phyloP scores from a whole-genome alignment of 2,797 vertebrate species.

The Furcifer pardalis region DNA sequence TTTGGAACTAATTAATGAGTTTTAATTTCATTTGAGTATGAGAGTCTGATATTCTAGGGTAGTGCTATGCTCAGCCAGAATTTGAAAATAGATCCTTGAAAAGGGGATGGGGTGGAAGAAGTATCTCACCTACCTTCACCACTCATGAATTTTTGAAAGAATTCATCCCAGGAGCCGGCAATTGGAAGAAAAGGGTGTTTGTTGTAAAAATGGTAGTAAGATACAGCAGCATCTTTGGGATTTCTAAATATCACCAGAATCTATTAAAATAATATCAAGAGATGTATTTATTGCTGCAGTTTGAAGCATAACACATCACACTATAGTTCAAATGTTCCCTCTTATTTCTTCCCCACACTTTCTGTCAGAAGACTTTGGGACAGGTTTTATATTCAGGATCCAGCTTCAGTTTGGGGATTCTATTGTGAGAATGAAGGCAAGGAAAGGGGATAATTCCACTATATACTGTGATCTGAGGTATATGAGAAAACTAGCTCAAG shows the following conservation, averaged over 20 bases:
- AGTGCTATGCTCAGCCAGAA: too few species aligned
- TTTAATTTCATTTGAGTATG: too few species aligned
- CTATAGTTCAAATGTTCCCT: too few species aligned
- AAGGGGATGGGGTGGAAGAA: too few species aligned
- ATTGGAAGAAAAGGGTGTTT: constrained; percentile 80
- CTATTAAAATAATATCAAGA: constrained; percentile 62
- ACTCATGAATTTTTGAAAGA: constrained; percentile 80
- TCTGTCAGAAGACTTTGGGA: not conserved
- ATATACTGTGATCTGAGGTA: not conserved
- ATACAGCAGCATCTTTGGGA: constrained; percentile 85
- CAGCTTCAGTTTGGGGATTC: too few species aligned
- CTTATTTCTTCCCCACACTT: not conserved
- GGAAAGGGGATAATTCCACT: too few species aligned
- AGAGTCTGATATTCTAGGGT: too few species aligned
- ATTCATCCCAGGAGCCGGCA: constrained; percentile 79
- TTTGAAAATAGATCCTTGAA: too few species aligned
- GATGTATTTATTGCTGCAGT: not conserved
- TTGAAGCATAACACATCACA: too few species aligned
- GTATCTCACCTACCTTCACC: constrained; percentile 78
- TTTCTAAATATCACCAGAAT: constrained; percentile 85
- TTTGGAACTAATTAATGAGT: too few species aligned
- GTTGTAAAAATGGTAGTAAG: constrained; percentile 85
- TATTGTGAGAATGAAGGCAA: too few species aligned
- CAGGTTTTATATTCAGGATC: not conserved
- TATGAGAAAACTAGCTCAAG: too few species aligned